Conservation (phyloP, 2,797 vertebrate species). For the Pangasius sanitwongsei region DNA sequence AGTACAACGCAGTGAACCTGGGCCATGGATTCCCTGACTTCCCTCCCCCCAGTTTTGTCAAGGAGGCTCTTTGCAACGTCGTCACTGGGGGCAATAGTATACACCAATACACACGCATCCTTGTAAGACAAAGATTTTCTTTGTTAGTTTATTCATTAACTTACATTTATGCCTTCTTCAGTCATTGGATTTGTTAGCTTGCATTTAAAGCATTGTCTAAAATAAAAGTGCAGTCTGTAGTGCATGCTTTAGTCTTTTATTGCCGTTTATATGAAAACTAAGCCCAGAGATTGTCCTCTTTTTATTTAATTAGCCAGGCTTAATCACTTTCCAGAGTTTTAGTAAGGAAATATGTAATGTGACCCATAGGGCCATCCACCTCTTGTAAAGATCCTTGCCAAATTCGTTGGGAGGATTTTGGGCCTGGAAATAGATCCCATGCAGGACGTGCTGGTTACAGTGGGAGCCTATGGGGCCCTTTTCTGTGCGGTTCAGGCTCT, state of each 20-base stretch:
- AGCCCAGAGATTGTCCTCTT: not conserved
- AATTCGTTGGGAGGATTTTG: slow-evolving; percentile 83
- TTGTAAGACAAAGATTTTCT: slow-evolving; percentile 76
- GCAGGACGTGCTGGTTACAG: slow-evolving; percentile 87
- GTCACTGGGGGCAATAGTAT: slow-evolving; percentile 73
- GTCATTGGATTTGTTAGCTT: not conserved
- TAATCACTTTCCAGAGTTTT: not conserved
- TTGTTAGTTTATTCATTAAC: not conserved
- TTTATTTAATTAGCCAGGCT: no score
- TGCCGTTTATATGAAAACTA: not conserved
- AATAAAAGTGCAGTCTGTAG: not conserved
- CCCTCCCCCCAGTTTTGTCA: slow-evolving; percentile 81
- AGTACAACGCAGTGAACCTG: slow-evolving; percentile 85
- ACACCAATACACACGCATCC: slow-evolving; percentile 91
- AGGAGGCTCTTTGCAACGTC: slow-evolving; percentile 81
- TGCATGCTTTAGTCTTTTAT: not conserved
- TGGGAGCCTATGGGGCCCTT: slow-evolving; percentile 90
- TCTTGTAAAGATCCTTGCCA: slow-evolving; percentile 85
- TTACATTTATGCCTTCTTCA: not conserved
- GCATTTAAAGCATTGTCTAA: not conserved
- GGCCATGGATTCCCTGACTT: slow-evolving; percentile 95
- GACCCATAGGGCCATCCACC: slow-evolving; percentile 83
- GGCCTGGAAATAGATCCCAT: slow-evolving; percentile 82
- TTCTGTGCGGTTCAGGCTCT: slow-evolving; percentile 90
- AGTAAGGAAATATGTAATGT: not conserved